Conservation (phyloP, 1,140 invertebrate genomes). For the Meloidogyne floridensis region DNA sequence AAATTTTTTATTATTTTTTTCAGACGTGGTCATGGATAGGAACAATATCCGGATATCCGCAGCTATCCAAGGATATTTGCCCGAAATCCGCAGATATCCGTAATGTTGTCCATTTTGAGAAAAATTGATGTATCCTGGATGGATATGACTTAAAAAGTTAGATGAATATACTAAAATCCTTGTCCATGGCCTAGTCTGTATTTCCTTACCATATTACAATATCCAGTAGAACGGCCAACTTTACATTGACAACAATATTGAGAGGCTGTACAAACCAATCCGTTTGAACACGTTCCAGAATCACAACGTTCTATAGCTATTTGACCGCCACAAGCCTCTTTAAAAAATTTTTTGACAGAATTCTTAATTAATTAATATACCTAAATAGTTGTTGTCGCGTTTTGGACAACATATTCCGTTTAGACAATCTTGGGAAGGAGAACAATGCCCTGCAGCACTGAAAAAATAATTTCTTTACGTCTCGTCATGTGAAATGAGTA, state of each 20-base stretch:
- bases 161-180: too few relatives aligned
- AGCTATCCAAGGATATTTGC: too few relatives aligned
- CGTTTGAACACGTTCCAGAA: conserved; percentile 26
- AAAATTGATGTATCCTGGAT: too few relatives aligned
- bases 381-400: conserved; percentile 41
- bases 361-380: conserved; percentile 1
- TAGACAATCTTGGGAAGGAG: conserved; percentile 44
- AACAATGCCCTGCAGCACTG: conserved; percentile 32
- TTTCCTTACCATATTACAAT: conserved; percentile 41
- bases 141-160: too few relatives aligned
- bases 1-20: too few relatives aligned
- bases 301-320: conserved; percentile 42
- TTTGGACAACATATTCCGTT: conserved; percentile 54
- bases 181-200: too few relatives aligned
- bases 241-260: conserved; percentile 57
- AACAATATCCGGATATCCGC: too few relatives aligned
- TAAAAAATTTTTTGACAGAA: not conserved
- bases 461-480: too few relatives aligned
- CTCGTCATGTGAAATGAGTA: too few relatives aligned
- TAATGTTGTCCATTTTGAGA: too few relatives aligned
- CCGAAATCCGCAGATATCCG: too few relatives aligned
- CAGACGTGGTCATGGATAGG: too few relatives aligned
- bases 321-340: conserved; percentile 50
- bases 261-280: conserved; percentile 45
- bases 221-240: conserved; percentile 45